Percentiles rank a stretch among this genome's conserved stretches.
Evolutionary conservation across 2,797 vertebrate genomes (phyloP).

Genomic region (Melanotaenia nigrans): DNA sequence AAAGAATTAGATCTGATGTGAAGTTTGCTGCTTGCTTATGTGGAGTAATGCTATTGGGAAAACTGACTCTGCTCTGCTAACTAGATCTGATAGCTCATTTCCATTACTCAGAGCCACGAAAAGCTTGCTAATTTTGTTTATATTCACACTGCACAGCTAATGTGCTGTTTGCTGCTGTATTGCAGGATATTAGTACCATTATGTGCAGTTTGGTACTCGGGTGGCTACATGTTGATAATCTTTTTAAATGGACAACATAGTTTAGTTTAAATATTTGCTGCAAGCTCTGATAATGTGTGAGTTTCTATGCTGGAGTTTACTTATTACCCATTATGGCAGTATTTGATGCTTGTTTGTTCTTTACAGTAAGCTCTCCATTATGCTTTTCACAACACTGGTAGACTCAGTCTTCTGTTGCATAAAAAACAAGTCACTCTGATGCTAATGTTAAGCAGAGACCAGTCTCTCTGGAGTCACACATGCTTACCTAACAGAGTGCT

Average conservation of each 20-base stretch:
- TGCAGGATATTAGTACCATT: constrained; percentile 16
- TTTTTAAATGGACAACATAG: constrained; percentile 17
- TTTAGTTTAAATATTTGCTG: background rate
- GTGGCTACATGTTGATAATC: constrained; percentile 9
- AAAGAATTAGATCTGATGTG: constrained; percentile 51
- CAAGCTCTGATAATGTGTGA: constrained; percentile 8
- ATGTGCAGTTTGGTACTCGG: constrained; percentile 7
- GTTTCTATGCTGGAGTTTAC: background rate
- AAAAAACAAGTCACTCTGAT: constrained; percentile 4
- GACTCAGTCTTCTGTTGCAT: background rate
- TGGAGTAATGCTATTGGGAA: constrained; percentile 45
- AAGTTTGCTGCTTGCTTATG: constrained; percentile 47
- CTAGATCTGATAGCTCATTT: constrained; percentile 59
- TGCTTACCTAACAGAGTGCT: background rate
- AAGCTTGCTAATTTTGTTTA: constrained; percentile 45
- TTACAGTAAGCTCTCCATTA: constrained; percentile 2
- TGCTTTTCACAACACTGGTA: background rate
- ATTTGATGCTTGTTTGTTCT: constrained; percentile 5
- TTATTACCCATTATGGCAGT: background rate
- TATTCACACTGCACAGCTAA: constrained; percentile 30
- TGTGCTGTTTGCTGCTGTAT: constrained; percentile 13
- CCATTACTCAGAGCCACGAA: constrained; percentile 40
- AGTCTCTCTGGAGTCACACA: background rate
- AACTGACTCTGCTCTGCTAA: constrained; percentile 35
- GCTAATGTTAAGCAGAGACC: background rate